Evolutionary conservation across 1,140 invertebrate species (phyloP), one percentile per base, ranked within the genome.

Genomic region (Papilio machaon): DNA sequence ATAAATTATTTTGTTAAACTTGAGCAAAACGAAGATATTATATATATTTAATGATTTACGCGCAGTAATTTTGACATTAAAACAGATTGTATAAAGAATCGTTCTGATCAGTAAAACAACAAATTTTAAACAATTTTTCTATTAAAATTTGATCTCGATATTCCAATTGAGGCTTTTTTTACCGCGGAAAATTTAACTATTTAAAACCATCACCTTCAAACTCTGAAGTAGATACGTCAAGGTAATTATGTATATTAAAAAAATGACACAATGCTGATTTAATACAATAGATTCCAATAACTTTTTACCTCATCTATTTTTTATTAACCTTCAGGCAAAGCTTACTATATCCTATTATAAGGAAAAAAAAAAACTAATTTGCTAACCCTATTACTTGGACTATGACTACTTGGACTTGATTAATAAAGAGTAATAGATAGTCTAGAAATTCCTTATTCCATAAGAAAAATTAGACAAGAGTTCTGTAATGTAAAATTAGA

Each of bases 261-360:
- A 30, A 67, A 67, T 13, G 23, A 67, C 23, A 67, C 64, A 67
- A 67, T 67, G 30, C 64, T 15, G 4, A 9, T 67, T 67, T n/a
- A 67, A 67, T 30, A 67, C 64, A 67, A 67, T 67, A 67, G 23
- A 35, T 35, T 67, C 30, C 11, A 67, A 67, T 67, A 67, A 67
- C 23, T 35, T 67, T 35, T 67, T 67, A 35, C 30, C 11, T 35
- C 13, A 15, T 13, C 7, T 67, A 67, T 67, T 67, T 67, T 67
- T 67, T 64, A 64, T 64, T 67, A 67, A 67, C 23, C 64, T 35
- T 67, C 64, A 67, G 11, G 10, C 64, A 67, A 67, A 5, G 64
- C 11, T 35, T 30, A 23, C 23, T 35, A 13, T 15, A 67, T 13
- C 23, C n/a, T 23, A 67, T 35, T 67, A 35, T 23, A 30, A 64